phyloP scores from a whole-genome alignment of 2,888 invertebrate genomes.

The Sussaba pulchella region DNA sequence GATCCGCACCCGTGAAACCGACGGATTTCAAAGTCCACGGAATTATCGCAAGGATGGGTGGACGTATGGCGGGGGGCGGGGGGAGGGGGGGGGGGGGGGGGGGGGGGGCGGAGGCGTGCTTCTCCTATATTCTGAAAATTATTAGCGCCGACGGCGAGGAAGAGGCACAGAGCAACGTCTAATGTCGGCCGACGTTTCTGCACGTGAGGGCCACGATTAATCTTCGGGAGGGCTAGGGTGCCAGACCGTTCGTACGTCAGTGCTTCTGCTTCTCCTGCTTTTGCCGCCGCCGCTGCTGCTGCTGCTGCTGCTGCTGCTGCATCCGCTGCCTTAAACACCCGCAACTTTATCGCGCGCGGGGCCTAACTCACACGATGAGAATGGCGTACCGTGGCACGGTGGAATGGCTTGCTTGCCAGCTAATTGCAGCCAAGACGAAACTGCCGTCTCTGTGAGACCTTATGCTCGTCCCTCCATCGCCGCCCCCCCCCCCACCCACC shows the following conservation, averaged over 20 bases:
- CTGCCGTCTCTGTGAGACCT: constrained; percentile 34
- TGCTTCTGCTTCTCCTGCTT: constrained; percentile 11
- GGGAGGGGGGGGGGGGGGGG: background rate
- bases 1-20: too few species aligned
- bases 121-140: constrained; percentile 62
- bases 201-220: constrained; percentile 69
- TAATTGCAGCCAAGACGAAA: constrained; percentile 57
- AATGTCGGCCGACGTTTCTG: constrained; percentile 67
- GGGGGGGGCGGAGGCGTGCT: background rate
- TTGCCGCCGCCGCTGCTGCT: constrained; percentile 19
- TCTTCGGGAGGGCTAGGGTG: constrained; percentile 58
- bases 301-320: constrained; percentile 24
- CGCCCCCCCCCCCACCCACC: background rate
- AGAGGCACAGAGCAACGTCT: constrained; percentile 63
- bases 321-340: constrained; percentile 43
- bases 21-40: constrained; percentile 1
- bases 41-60: too few species aligned
- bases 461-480: constrained; percentile 1
- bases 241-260: constrained; percentile 59
- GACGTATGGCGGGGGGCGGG: constrained; percentile 12
- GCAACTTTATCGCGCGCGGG: constrained; percentile 56
- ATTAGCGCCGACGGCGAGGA: constrained; percentile 45
- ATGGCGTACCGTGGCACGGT: constrained; percentile 29
- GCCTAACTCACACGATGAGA: constrained; percentile 22
- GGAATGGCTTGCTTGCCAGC: constrained; percentile 48